Evolutionary conservation across 2,888 invertebrate genomes (phyloP), one percentile per base, ranked within the genome.

Genomic region (Cinara cedri): DNA sequence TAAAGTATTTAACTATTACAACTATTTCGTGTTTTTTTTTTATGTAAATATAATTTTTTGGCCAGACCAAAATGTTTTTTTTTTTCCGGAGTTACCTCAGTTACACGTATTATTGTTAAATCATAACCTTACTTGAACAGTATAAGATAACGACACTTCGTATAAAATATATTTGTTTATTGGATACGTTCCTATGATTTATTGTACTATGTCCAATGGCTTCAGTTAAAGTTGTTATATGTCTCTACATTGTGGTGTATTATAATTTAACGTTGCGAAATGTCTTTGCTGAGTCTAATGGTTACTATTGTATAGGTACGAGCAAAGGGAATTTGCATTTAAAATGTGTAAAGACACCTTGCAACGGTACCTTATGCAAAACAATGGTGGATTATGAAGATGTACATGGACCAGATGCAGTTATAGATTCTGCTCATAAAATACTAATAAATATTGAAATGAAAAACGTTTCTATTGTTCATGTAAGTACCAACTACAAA

Each of bases 391-490:
- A 68, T n/a, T 68, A 68, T 14, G 34, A 34, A 19, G 34, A 68
- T 8, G 34, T 34, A 34, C n/a, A 26, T 0, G 68, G 51, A n/a
- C 68, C 68, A 0, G 68, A 68, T 1, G 51, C 51, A 9, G 34
- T 19, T 13, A 26, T 68, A 10, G 68, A 68, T 10, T 11, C 13
- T 8, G 19, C 34, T 34, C 51, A 26, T 26, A 68, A 34, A 3
- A 6, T 68, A 8, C 19, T 51, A 26, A 26, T 68, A 19, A 68
- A 68, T 34, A n/a, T 68, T 13, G 68, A 68, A 34, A 54, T 26
- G 19, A 26, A 51, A 26, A 54, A 51, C n/a, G 34, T 51, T n/a
- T 51, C 68, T 19, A 68, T 26, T 8, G 26, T 34, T n/a, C 68
- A 68, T 13, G 68, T 68, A 14, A 68, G 68, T 10, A 19, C 3